Evolutionary conservation across 2,113 vertebrate species (phyloP), one percentile per base, ranked within the genome.

Genomic region (Scortum barcoo): DNA sequence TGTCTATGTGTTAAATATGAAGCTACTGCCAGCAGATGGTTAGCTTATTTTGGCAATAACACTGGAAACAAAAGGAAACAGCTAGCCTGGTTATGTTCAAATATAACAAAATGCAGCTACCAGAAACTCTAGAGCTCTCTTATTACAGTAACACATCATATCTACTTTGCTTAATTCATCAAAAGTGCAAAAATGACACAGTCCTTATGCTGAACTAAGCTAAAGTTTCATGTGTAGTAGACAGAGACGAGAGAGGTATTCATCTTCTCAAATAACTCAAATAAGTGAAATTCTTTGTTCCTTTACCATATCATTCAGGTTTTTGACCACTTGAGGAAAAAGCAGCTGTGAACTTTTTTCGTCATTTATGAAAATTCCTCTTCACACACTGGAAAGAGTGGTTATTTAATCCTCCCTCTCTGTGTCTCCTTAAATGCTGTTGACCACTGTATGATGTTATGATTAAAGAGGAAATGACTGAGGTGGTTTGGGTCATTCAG

Each of bases 321-420:
- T 69, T 75, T 73, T 50, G 51, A 57, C 17, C n/a, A 57, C 40
- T 82, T 78, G 53, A 61, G 6, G n/a, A 83, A 76, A 67, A 57
- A 61, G 63, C 17, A 36, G 24, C 13, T 71, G 50, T 61, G 30
- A 72, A 68, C 30, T 83, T n/a, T 50, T 84, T 81, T 22, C 66
- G 71, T 77, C 48, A 78, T 76, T 73, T 28, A 73, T 26, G n/a
- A n/a, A n/a, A n/a, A 72, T 33, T 50, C 33, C 3, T 44, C 42
- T 70, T 54, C 51, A 71, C 67, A 72, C 71, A 50, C 58, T 40
- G 57, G 30, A 62, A 61, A 72, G 54, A 74, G 44, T 30, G 26
- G 62, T 71, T 4, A 56, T 72, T 60, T 53, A 51, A 54, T 24
- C 70, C n/a, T 1, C 51, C 24, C 44, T 38, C 22, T n/a, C n/a